Percentiles rank a stretch among this genome's conserved stretches.
phyloP scores from a whole-genome alignment of 2,113 vertebrate genomes.

The Sphyrna mokarran region DNA sequence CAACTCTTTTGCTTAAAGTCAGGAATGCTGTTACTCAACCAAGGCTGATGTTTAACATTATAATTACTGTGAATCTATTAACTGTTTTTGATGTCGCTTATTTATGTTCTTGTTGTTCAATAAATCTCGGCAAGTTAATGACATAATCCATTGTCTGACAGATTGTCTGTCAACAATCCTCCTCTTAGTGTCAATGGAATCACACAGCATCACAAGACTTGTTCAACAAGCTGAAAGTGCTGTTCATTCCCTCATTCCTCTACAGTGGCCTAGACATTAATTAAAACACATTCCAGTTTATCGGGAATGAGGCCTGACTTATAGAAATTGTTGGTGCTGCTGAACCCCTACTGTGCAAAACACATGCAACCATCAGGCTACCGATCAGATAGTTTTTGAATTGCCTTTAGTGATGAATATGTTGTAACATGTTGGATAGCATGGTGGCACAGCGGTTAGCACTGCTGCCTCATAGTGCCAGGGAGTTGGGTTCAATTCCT shows the following conservation, averaged over 20 bases:
- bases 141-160: neutral
- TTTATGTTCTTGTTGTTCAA: neutral
- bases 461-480: no score
- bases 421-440: no score
- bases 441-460: no score
- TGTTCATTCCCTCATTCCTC: neutral
- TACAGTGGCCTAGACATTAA: neutral
- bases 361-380: neutral
- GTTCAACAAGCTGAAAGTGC: neutral
- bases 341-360: neutral
- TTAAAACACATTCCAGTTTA: neutral
- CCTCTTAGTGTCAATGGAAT: neutral
- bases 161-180: neutral
- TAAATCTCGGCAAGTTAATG: neutral
- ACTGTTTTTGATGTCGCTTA: neutral
- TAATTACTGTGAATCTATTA: slow-evolving; percentile 5
- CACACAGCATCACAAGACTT: neutral
- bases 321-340: neutral
- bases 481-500: no score
- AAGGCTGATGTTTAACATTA: neutral
- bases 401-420: neutral
- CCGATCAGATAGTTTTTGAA: neutral
- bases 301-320: neutral
- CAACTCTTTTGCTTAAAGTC: neutral
- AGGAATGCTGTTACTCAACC: neutral